Evolutionary conservation across 2,888 invertebrate genomes (phyloP).

Genomic region (Phaedon cochleariae): DNA sequence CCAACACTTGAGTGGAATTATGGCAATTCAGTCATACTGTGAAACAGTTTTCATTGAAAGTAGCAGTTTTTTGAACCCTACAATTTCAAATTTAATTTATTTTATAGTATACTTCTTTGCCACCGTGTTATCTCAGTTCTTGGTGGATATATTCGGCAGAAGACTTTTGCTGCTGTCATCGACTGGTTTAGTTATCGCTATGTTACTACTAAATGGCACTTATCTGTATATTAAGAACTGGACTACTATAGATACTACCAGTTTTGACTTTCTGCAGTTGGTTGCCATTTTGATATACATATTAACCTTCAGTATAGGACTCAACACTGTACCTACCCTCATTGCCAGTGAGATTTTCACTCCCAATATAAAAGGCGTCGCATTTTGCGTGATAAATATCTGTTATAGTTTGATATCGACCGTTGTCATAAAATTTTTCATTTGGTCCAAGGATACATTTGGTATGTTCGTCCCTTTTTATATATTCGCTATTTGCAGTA

Average conservation of each 20-base stretch:
- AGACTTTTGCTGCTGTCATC: slow-evolving; percentile 71
- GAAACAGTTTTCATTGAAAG: slow-evolving; percentile 55
- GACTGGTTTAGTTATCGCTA: slow-evolving; percentile 53
- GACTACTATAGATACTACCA: slow-evolving; percentile 42
- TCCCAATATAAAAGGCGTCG: slow-evolving; percentile 68
- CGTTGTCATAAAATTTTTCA: slow-evolving; percentile 19
- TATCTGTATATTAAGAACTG: slow-evolving; percentile 59
- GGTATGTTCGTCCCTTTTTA: slow-evolving; percentile 73
- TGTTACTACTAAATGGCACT: slow-evolving; percentile 61
- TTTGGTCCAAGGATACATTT: slow-evolving; percentile 49
- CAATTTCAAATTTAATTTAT: slow-evolving; percentile 53
- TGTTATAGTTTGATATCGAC: slow-evolving; percentile 14
- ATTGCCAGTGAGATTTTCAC: slow-evolving; percentile 76
- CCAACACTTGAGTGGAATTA: slow-evolving; percentile 60
- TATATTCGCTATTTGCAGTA: slow-evolving; percentile 70
- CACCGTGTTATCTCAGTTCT: slow-evolving; percentile 55
- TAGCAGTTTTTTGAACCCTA: slow-evolving; percentile 50
- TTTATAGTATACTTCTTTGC: slow-evolving; percentile 14
- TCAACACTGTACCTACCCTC: slow-evolving; percentile 78
- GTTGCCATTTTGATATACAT: slow-evolving; percentile 47
- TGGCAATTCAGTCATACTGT: slow-evolving; percentile 58
- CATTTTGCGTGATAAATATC: slow-evolving; percentile 50
- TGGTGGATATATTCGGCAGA: slow-evolving; percentile 70
- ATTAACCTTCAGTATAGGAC: slow-evolving; percentile 69
- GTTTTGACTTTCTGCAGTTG: slow-evolving; percentile 46